phyloP scores from a whole-genome alignment of 2,113 vertebrate species.

The Onychostoma macrolepis region DNA sequence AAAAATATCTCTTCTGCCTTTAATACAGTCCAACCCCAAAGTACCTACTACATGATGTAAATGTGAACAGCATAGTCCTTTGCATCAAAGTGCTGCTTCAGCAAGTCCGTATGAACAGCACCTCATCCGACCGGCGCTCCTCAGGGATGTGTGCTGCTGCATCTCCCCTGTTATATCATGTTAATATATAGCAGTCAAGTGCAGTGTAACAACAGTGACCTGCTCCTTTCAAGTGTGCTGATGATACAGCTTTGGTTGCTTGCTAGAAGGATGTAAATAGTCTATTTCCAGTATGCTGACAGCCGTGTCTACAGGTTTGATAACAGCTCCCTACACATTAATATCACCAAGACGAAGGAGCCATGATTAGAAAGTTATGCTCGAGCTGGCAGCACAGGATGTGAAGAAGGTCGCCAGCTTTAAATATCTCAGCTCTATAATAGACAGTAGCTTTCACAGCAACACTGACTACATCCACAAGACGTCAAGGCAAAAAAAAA shows the following conservation, averaged over 20 bases:
- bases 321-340: conserved; percentile 3
- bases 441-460: background rate
- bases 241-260: background rate
- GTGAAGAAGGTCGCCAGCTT: conserved; percentile 12
- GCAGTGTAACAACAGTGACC: conserved; percentile 1
- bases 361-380: conserved; percentile 8
- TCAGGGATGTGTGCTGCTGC: background rate
- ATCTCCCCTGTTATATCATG: conserved; percentile 11
- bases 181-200: conserved; percentile 7
- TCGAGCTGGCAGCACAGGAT: conserved; percentile 7
- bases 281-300: conserved; percentile 11
- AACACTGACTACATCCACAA: background rate
- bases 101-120: background rate
- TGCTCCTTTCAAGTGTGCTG: conserved; percentile 23
- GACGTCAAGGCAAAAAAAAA: background rate
- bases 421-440: background rate
- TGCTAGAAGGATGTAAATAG: conserved; percentile 22
- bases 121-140: conserved; percentile 1
- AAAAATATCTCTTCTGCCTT: background rate
- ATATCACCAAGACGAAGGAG: background rate
- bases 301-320: conserved; percentile 13
- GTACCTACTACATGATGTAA: background rate
- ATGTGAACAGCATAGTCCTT: conserved; percentile 11
- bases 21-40: background rate
- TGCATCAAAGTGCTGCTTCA: conserved; percentile 27